Percentiles rank a stretch among this genome's conserved stretches.
Conservation (phyloP, 2,888 invertebrate species). For the Anthoptus insignis region DNA sequence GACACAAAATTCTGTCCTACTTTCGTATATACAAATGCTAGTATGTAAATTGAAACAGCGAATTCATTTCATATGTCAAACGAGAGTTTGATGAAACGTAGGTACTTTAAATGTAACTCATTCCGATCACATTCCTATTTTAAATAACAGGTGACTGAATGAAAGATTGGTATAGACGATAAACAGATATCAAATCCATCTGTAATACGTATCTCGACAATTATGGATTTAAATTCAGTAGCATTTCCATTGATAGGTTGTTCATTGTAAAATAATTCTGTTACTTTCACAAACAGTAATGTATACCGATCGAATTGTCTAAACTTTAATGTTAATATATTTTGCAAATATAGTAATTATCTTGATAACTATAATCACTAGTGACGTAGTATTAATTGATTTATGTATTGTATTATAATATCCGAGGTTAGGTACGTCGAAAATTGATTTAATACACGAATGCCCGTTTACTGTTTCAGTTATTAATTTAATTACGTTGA, state of each 20-base stretch:
- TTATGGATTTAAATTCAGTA: background rate
- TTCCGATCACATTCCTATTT: constrained; percentile 61
- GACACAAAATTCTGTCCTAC: too few species aligned
- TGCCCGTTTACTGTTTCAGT: too few species aligned
- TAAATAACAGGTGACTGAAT: constrained; percentile 60
- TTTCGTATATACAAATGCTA: too few species aligned
- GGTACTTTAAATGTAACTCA: constrained; percentile 62
- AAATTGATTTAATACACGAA: constrained; percentile 22
- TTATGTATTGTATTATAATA: constrained; percentile 23
- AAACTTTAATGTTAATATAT: background rate
- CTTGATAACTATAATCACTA: constrained; percentile 18
- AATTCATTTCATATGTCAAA: too few species aligned
- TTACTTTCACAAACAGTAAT: constrained; percentile 10
- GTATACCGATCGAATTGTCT: constrained; percentile 1
- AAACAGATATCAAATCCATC: constrained; percentile 27
- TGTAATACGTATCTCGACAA: constrained; percentile 12
- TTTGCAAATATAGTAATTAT: constrained; percentile 20
- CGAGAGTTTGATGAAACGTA: constrained; percentile 37
- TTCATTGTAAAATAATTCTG: background rate
- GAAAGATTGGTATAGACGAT: constrained; percentile 34
- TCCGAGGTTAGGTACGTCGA: constrained; percentile 15
- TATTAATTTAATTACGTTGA: too few species aligned
- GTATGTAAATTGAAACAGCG: too few species aligned
- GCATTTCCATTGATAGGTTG: constrained; percentile 2
- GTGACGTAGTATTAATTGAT: constrained; percentile 30